Conservation (phyloP, 2,797 vertebrate genomes). For the Melopsittacus undulatus region DNA sequence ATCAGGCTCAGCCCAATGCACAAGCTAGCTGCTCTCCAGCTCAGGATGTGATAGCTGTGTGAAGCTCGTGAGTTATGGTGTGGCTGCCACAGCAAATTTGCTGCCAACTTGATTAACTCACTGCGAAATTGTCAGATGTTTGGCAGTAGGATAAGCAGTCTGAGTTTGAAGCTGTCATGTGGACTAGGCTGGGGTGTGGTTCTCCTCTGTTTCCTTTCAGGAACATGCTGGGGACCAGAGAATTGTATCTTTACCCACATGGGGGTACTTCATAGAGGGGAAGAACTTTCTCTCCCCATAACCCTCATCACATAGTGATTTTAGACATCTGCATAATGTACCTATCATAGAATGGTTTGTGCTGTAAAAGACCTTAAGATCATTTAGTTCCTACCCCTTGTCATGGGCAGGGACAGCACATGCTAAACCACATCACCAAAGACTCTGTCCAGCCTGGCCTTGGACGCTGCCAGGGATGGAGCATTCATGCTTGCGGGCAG, state of each 20-base stretch:
- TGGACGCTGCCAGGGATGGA: not conserved
- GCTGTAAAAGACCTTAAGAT: not conserved
- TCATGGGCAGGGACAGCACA: not conserved
- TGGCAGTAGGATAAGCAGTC: not conserved
- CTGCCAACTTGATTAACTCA: not conserved
- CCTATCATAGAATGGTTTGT: not conserved
- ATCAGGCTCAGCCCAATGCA: not conserved
- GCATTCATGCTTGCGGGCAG: not conserved
- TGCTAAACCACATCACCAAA: not conserved
- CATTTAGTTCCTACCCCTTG: not conserved
- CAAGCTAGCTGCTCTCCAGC: not conserved
- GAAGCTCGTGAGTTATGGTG: rapidly evolving
- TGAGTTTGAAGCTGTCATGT: not conserved
- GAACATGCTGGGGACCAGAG: not conserved
- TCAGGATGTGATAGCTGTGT: rapidly evolving
- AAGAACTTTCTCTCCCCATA: not conserved
- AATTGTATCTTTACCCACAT: not conserved
- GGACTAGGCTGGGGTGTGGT: not conserved
- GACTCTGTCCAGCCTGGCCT: not conserved
- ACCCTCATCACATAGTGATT: not conserved
- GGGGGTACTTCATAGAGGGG: rapidly evolving
- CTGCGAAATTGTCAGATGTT: not conserved
- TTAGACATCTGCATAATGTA: not conserved
- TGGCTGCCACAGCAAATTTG: not conserved
- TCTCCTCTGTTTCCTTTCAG: not conserved